These are phyloP conservation scores for Syngnathus acus DNA, from an alignment of 2,797 vertebrate genomes.

Conservation along the genomic window DNA sequence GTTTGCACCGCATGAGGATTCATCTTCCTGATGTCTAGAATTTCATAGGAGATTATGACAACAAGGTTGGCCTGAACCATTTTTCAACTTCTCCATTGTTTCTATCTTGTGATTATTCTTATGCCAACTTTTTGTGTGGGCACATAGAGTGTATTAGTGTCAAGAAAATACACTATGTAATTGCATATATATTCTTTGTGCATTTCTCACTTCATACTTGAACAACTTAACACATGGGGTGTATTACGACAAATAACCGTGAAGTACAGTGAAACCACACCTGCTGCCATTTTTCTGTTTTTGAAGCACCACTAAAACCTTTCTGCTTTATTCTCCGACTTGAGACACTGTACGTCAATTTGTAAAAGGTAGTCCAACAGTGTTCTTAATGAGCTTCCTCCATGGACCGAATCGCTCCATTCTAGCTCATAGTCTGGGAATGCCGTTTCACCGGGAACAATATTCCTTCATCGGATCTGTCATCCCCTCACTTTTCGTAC, in stretches of 20 bases:
- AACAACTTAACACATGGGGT: conserved; percentile 39
- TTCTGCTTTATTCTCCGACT: conserved; percentile 17
- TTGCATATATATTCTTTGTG: too few species aligned
- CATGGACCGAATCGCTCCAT: conserved; percentile 30
- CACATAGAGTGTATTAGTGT: neutral
- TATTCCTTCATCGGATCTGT: conserved; percentile 43
- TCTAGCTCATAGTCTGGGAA: conserved; percentile 65
- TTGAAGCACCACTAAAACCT: conserved; percentile 13
- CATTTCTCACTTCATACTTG: too few species aligned
- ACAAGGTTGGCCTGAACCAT: conserved; percentile 31
- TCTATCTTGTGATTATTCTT: neutral
- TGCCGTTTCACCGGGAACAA: conserved; percentile 45
- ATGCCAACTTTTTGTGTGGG: neutral
- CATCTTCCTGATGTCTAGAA: conserved; percentile 26
- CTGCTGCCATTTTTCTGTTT: conserved; percentile 36
- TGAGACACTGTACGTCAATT: conserved; percentile 18
- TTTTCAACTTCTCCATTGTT: neutral
- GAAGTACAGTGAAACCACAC: conserved; percentile 21
- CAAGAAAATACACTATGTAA: too few species aligned
- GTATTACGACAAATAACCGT: conserved; percentile 25
- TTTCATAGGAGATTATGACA: conserved; percentile 21
- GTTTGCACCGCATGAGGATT: conserved; percentile 39
- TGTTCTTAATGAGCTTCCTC: conserved; percentile 43
- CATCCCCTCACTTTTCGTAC: conserved; percentile 9
- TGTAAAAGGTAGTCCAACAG: conserved; percentile 31